These are phyloP conservation scores for Philereme transversata DNA, from an alignment of 2,888 invertebrate species.

Conservation along the genomic window DNA sequence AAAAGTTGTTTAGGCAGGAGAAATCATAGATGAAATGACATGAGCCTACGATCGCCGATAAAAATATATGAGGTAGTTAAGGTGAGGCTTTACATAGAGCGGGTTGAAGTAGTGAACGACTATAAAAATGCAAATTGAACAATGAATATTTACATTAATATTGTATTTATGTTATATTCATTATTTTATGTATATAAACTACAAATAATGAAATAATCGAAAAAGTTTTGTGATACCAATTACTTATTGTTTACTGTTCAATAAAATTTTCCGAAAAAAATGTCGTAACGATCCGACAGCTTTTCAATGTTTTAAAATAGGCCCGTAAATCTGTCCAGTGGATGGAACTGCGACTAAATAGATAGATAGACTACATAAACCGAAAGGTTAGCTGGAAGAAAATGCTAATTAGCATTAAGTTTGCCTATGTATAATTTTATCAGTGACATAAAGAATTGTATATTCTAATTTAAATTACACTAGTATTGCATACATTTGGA, in stretches of 20 bases:
- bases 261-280: too few relatives aligned
- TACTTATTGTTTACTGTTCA: background rate
- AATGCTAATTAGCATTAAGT: too few relatives aligned
- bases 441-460: too few relatives aligned
- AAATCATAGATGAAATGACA: constrained; percentile 44
- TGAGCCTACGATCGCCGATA: constrained; percentile 34
- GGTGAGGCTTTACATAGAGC: constrained; percentile 40
- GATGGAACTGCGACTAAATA: too few relatives aligned
- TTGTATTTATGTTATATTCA: constrained; percentile 27
- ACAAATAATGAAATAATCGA: background rate
- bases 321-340: too few relatives aligned
- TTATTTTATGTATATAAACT: background rate
- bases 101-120: constrained; percentile 17
- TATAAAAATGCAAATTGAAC: constrained; percentile 28
- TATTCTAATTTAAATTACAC: too few relatives aligned
- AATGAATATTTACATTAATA: constrained; percentile 33
- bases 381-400: too few relatives aligned
- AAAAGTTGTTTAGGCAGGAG: constrained; percentile 50
- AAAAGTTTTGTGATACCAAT: background rate
- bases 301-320: too few relatives aligned
- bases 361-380: too few relatives aligned
- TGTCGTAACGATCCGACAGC: too few relatives aligned
- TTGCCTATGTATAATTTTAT: too few relatives aligned
- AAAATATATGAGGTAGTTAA: constrained; percentile 42
- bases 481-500: too few relatives aligned